Conservation (phyloP, 2,113 vertebrate genomes). For the Puma concolor region DNA sequence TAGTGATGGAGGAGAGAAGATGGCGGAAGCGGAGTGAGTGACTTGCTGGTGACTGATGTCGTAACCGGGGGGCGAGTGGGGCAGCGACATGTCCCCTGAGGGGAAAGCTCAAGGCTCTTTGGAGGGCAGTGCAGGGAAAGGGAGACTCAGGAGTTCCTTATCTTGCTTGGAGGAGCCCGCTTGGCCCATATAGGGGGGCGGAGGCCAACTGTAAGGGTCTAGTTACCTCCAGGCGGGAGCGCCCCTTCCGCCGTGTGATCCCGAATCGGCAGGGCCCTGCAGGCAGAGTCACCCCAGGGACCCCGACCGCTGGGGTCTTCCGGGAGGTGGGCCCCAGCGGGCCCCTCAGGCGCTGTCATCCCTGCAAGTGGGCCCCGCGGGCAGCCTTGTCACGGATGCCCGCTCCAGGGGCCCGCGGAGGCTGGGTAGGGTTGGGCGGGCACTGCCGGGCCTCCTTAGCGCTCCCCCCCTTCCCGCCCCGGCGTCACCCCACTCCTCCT, state of each 20-base stretch:
- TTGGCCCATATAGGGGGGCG: background rate
- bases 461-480: background rate
- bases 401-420: background rate
- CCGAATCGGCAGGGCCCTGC: background rate
- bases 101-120: background rate
- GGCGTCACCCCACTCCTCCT: background rate
- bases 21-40: conserved; percentile 89
- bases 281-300: background rate
- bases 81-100: conserved; percentile 55
- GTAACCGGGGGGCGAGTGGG: conserved; percentile 71
- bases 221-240: conserved; percentile 32
- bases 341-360: conserved; percentile 37
- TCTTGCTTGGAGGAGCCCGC: background rate
- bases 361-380: conserved; percentile 5
- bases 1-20: conserved; percentile 88
- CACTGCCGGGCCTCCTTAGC: conserved; percentile 18
- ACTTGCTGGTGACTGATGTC: conserved; percentile 79
- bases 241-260: background rate
- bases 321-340: background rate
- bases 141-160: background rate
- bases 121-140: background rate
- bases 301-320: background rate
- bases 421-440: conserved; percentile 21
- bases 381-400: background rate
- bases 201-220: background rate